Base-by-base conservation (phyloP, 2,113 vertebrate genomes). In the Syngnathoides biaculeatus region DNA sequence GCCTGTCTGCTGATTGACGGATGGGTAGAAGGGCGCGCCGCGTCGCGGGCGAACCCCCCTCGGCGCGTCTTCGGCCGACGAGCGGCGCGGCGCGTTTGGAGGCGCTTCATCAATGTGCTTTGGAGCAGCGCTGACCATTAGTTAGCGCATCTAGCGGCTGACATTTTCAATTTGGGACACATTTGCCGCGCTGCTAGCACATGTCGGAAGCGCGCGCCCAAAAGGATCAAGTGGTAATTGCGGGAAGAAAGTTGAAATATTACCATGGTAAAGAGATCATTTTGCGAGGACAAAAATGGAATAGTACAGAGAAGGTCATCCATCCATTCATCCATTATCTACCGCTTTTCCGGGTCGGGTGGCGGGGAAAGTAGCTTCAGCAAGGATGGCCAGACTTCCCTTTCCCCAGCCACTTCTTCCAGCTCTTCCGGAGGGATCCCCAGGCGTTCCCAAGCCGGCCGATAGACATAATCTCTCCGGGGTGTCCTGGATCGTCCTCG, bases 1-100 rank as follows among this genome's bases (percentile, higher is more conserved):
- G 61, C 75, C 73, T 65, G 66, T 67, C 75, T 72, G 60, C 68
- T 87, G 88, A 87, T 79, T 86, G 88, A 86, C 72, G 72, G 81
- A 82, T 76, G 77, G 81, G 57, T 67, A 59, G 71, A 84, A 76
- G 26, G 67, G 62, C 58, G 68, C 73, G 56, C 70, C 39, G 67
- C 79, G 79, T 74, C 82, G 77, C 64, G 66, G 75, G 79, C 55
- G 67, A 78, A 63, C 85, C 78, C 53, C 53, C 27, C 10, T 7
- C 75, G 0, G 64, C 19, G 71, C 72, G 76, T 65, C 77, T 67
- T 65, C 86, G 78, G 78, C 74, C 67, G 30, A 71, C 65, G 53
- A 67, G 53, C 74, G 77, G 65, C 11, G 8, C 14, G 24, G 74
- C 77, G 79, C 76, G 69, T 80, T 83, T 79, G 73, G 73, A 79